These are phyloP conservation scores for Microctonus aethiopoides DNA, from an alignment of 2,888 invertebrate genomes.

Conservation along the genomic window DNA sequence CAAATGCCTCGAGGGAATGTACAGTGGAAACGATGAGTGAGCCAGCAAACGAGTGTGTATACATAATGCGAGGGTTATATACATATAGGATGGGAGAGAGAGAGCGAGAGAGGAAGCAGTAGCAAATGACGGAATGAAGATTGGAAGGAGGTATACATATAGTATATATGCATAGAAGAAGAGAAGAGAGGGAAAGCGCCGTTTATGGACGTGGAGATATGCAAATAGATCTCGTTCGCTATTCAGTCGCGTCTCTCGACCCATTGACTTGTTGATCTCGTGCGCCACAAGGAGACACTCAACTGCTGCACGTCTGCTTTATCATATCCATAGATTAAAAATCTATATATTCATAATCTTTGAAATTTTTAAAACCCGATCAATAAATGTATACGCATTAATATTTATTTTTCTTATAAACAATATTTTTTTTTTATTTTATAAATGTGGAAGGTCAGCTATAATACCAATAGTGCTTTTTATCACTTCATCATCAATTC, in stretches of 20 bases:
- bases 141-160: background rate
- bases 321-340: slow-evolving; percentile 10
- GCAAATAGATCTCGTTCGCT: slow-evolving; percentile 52
- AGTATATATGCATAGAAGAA: slow-evolving; percentile 17
- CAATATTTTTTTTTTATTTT: too few relatives aligned
- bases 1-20: slow-evolving; percentile 10
- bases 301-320: background rate
- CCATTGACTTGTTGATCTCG: slow-evolving; percentile 50
- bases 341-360: background rate
- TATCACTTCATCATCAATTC: too few relatives aligned
- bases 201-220: slow-evolving; percentile 46
- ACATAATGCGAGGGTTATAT: background rate
- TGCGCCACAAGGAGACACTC: slow-evolving; percentile 30
- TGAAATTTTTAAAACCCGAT: background rate
- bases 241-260: slow-evolving; percentile 46
- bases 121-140: slow-evolving; percentile 13
- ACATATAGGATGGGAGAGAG: background rate
- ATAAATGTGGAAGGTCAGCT: too few relatives aligned
- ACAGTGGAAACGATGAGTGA: background rate
- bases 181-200: slow-evolving; percentile 38
- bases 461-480: too few relatives aligned
- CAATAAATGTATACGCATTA: too few relatives aligned
- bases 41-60: background rate
- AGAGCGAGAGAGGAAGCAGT: slow-evolving; percentile 2
- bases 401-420: too few relatives aligned